These are phyloP conservation scores for Lutjanus argentimaculatus DNA, from an alignment of 2,797 vertebrate species.

Conservation along the genomic window DNA sequence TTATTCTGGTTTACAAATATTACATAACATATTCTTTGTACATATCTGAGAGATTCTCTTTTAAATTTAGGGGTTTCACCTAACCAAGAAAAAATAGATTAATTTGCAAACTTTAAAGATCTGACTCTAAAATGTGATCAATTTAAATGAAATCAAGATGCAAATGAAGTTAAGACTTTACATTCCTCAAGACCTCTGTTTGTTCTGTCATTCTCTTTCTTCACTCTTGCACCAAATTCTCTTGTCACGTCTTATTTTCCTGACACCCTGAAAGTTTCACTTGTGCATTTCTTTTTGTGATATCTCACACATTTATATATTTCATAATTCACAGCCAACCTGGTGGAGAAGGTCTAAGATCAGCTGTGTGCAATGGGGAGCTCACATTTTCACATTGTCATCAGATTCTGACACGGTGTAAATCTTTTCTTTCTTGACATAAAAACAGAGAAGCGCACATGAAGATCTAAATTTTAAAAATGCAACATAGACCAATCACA, in stretches of 20 bases:
- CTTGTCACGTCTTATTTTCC: conserved; percentile 1
- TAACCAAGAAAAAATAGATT: not conserved
- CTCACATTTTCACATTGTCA: conserved; percentile 47
- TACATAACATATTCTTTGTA: not conserved
- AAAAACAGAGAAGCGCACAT: conserved; percentile 17
- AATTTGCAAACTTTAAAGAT: not conserved
- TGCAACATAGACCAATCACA: conserved; percentile 14
- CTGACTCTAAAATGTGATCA: not conserved
- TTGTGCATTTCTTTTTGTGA: conserved; percentile 16
- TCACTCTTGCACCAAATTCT: not conserved
- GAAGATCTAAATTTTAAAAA: not conserved
- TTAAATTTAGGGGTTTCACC: too few species aligned
- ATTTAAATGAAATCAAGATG: too few species aligned
- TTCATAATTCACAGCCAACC: conserved; percentile 38
- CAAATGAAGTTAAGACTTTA: not conserved
- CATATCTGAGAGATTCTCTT: too few species aligned
- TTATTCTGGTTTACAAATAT: conserved; percentile 10
- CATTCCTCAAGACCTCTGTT: not conserved
- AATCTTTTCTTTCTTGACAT: not conserved
- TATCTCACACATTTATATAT: conserved; percentile 24
- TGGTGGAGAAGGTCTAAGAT: conserved; percentile 7
- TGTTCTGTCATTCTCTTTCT: not conserved
- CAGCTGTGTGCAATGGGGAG: conserved; percentile 16
- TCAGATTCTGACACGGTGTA: conserved; percentile 19
- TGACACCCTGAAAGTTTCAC: not conserved